Evolutionary conservation across 2,888 invertebrate species (phyloP).

Genomic region (Pseudeuparius sepicola): DNA sequence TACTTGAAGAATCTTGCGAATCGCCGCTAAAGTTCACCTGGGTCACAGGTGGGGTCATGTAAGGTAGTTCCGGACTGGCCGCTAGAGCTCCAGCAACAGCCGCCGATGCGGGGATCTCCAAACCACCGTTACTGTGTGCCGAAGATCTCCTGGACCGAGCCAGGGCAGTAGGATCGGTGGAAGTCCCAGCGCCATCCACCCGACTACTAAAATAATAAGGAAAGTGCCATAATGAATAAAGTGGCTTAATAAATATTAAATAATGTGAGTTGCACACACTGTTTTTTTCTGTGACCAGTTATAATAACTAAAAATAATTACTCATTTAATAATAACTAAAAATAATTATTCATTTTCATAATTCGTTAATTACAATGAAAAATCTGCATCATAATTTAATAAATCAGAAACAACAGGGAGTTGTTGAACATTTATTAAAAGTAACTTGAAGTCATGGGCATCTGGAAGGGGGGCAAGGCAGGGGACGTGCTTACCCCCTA

Average conservation of each 20-base stretch:
- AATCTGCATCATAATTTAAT: too few relatives aligned
- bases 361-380: too few relatives aligned
- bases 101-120: constrained; percentile 72
- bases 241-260: not conserved
- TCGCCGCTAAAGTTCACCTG: constrained; percentile 73
- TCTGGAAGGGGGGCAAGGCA: too few relatives aligned
- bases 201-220: constrained; percentile 13
- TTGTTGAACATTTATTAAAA: too few relatives aligned
- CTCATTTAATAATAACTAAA: too few relatives aligned
- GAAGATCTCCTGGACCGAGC: constrained; percentile 43
- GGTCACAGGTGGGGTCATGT: constrained; percentile 72
- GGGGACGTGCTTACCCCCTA: too few relatives aligned
- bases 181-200: constrained; percentile 22
- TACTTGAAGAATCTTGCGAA: constrained; percentile 80
- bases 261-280: too few relatives aligned
- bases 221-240: constrained; percentile 2
- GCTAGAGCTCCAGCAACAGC: constrained; percentile 79
- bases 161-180: constrained; percentile 39
- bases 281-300: too few relatives aligned
- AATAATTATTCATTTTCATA: too few relatives aligned
- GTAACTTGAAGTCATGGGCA: too few relatives aligned
- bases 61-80: constrained; percentile 79
- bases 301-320: too few relatives aligned
- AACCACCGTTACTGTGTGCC: constrained; percentile 40
- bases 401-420: too few relatives aligned